Evolutionary conservation across 2,888 invertebrate genomes (phyloP).

Genomic region (Drosophila vallismaia): DNA sequence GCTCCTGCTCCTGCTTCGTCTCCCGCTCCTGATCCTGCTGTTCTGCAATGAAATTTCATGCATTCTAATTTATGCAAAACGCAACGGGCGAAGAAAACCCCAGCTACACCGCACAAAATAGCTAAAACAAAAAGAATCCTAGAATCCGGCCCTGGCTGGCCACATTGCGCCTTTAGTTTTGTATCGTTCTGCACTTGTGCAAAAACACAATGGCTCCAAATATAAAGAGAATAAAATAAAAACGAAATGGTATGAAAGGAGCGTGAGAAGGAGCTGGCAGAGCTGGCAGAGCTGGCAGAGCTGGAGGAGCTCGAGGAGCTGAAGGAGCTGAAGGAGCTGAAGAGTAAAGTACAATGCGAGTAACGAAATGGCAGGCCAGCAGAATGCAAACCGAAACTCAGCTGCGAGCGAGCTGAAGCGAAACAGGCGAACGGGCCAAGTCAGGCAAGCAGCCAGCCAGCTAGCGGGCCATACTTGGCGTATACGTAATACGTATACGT

Average conservation of each 20-base stretch:
- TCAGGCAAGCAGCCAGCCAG: constrained; percentile 58
- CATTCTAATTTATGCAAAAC: constrained; percentile 52
- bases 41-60: constrained; percentile 49
- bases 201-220: constrained; percentile 63
- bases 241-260: neutral
- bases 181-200: constrained; percentile 73
- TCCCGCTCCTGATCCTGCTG: neutral
- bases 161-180: constrained; percentile 60
- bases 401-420: constrained; percentile 43
- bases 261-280: neutral
- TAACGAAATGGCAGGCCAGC: constrained; percentile 12
- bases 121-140: constrained; percentile 14
- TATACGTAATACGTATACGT: constrained; percentile 69
- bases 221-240: constrained; percentile 11
- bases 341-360: constrained; percentile 51
- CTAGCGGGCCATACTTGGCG: constrained; percentile 60
- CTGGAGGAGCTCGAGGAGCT: constrained; percentile 17
- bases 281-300: neutral
- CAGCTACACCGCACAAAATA: constrained; percentile 15
- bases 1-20: too few relatives aligned
- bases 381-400: constrained; percentile 52
- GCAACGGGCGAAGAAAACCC: neutral
- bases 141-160: constrained; percentile 50
- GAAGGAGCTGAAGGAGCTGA: constrained; percentile 12
- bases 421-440: constrained; percentile 16